Evolutionary conservation across 1,140 invertebrate genomes (phyloP).

Genomic region (Drosophila subobscura): DNA sequence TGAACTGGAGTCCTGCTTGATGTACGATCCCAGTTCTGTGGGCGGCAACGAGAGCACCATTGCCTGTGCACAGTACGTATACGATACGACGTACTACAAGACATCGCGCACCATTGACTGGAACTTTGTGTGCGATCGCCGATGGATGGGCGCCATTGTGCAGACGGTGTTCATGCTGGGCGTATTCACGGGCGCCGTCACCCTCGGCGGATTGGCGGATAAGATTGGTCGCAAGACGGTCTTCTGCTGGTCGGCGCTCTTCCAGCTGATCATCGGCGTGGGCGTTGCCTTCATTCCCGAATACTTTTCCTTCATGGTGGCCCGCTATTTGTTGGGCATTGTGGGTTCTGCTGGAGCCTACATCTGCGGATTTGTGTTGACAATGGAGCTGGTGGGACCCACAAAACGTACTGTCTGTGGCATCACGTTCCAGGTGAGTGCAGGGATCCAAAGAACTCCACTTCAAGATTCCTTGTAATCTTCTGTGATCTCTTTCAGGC

Average conservation of each 20-base stretch:
- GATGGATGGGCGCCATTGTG: constrained; percentile 92
- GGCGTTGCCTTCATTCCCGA: constrained; percentile 89
- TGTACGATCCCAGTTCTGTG: constrained; percentile 83
- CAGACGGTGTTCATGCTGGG: constrained; percentile 95
- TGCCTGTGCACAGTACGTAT: constrained; percentile 88
- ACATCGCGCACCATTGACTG: constrained; percentile 91
- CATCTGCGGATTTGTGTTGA: constrained; percentile 92
- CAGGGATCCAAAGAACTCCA: not conserved
- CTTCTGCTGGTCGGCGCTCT: constrained; percentile 89
- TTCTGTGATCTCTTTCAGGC: constrained; percentile 68
- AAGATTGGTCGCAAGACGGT: constrained; percentile 92
- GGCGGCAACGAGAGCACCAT: constrained; percentile 83
- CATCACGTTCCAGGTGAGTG: constrained; percentile 88
- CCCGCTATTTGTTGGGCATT: constrained; percentile 90
- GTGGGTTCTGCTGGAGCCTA: constrained; percentile 93
- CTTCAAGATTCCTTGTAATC: not conserved
- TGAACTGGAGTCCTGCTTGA: constrained; percentile 85
- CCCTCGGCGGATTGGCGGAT: constrained; percentile 93
- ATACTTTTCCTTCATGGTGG: constrained; percentile 88
- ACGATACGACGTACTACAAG: constrained; percentile 88
- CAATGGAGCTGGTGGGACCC: constrained; percentile 94
- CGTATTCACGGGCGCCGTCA: constrained; percentile 93
- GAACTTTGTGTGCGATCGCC: constrained; percentile 92
- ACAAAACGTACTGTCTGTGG: constrained; percentile 92
- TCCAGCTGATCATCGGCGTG: constrained; percentile 90